A percentile compares a stretch with the other conserved stretches of the same genome.
Evolutionary conservation across 2,797 vertebrate species (phyloP).

Genomic region (Anabacerthia variegaticeps): DNA sequence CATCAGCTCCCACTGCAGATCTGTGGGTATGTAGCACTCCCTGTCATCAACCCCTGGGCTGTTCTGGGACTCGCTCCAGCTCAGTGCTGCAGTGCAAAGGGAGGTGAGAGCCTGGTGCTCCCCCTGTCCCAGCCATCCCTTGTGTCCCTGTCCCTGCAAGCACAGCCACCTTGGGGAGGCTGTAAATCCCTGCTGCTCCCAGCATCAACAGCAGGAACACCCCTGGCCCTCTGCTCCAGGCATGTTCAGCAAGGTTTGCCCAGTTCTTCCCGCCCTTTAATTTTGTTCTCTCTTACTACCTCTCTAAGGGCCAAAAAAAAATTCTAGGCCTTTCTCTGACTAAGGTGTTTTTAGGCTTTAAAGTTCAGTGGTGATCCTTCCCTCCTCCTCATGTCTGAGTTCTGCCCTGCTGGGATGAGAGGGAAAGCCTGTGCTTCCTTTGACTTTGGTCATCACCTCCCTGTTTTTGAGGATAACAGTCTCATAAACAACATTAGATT

Average conservation of each 20-base stretch:
- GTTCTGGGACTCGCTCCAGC: neutral
- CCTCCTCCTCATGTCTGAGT: neutral
- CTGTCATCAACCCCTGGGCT: neutral
- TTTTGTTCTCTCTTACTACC: neutral
- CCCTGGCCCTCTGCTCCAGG: neutral
- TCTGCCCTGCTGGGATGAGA: neutral
- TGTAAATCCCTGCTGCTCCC: neutral
- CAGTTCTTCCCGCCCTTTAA: neutral
- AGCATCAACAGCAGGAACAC: accelerated
- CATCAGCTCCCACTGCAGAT: neutral
- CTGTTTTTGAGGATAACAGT: neutral
- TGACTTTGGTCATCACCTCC: neutral
- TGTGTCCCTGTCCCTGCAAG: neutral
- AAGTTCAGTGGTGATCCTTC: neutral
- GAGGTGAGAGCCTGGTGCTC: accelerated
- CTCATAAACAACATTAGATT: neutral
- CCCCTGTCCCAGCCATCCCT: neutral
- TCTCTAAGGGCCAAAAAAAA: neutral
- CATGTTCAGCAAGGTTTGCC: neutral
- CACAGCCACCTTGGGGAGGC: neutral
- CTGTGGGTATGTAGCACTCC: neutral
- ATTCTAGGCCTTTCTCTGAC: neutral
- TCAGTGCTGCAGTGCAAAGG: neutral
- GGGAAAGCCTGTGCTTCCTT: neutral
- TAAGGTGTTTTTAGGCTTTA: neutral